Base-by-base conservation (phyloP, 2,888 invertebrate species). In the Lasioglossum vierecki region DNA sequence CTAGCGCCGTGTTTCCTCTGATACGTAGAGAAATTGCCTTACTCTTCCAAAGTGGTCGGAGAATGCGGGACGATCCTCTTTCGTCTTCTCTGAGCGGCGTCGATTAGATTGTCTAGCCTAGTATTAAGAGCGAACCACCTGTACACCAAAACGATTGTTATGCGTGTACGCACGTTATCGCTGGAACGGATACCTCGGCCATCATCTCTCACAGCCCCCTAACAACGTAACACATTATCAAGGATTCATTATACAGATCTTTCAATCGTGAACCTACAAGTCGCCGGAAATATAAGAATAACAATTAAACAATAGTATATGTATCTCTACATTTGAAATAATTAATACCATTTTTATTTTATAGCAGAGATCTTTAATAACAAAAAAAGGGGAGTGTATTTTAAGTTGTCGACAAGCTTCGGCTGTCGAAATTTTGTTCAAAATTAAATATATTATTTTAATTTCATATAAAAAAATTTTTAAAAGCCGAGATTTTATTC, bases 11-110 rank as follows among this genome's bases (percentile, higher is more conserved):
- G 30, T 73, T 76, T 80, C 82, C 49, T 46, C 60, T 76, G 49
- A 49, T 35, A 80, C 74, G 79, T 79, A 86, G 79, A 76, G 71
- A 35, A 76, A 81, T 81, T 84, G 85, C 88, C 88, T 89, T 83
- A 83, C 75, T 82, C 82, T 82, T 87, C 77, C 82, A 82, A 82
- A 80, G 81, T 75, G 68, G 75, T 74, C 73, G 15, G 49, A 82
- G 57, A 74, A 26, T 73, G 57, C 46, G 22, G 13, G 70, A 41
- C 57, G 75, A 71, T 57, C 71, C 49, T 22, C 30, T 72, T 68
- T 75, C 72, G 66, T 68, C 72, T 76, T 46, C 41, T 46, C 22
- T 70, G 44, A 75, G 15, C 74, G 77, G 71, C 60, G 82, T 30
- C 57, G 63, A 75, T 83, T 79, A 63, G 79, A 79, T 53, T 83